Conservation (phyloP, 2,113 vertebrate species). For the Oreochromis spilurus region DNA sequence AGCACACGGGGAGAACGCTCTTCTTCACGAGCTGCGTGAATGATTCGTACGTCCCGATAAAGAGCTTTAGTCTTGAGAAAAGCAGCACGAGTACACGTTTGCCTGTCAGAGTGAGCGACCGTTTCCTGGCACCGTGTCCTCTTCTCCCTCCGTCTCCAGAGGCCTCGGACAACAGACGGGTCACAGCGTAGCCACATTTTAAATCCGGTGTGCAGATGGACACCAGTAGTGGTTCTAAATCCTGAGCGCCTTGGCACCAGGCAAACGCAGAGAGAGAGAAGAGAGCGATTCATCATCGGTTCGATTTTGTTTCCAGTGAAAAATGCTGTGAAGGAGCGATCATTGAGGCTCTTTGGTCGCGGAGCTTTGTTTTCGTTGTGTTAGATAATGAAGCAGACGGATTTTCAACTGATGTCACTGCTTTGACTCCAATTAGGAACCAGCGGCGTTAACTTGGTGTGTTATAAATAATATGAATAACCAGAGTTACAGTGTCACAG, state of each 20-base stretch:
- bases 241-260: conserved; percentile 40
- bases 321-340: fast-evolving
- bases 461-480: background rate
- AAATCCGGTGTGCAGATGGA: conserved; percentile 75
- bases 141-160: conserved; percentile 47
- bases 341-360: fast-evolving
- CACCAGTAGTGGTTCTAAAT: conserved; percentile 61
- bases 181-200: conserved; percentile 61
- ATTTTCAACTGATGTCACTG: background rate
- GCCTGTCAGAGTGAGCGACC: background rate
- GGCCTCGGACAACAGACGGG: conserved; percentile 67
- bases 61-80: background rate
- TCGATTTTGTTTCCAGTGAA: background rate
- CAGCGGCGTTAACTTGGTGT: fast-evolving
- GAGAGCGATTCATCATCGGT: background rate
- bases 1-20: background rate
- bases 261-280: background rate
- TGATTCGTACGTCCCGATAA: background rate
- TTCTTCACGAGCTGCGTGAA: background rate
- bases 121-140: conserved; percentile 17
- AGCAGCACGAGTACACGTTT: background rate
- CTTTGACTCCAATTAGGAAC: background rate
- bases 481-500: fast-evolving
- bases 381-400: background rate
- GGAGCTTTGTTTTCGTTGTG: fast-evolving